These are phyloP conservation scores for Tetrao urogallus DNA, from an alignment of 2,113 vertebrate species.

Conservation along the genomic window DNA sequence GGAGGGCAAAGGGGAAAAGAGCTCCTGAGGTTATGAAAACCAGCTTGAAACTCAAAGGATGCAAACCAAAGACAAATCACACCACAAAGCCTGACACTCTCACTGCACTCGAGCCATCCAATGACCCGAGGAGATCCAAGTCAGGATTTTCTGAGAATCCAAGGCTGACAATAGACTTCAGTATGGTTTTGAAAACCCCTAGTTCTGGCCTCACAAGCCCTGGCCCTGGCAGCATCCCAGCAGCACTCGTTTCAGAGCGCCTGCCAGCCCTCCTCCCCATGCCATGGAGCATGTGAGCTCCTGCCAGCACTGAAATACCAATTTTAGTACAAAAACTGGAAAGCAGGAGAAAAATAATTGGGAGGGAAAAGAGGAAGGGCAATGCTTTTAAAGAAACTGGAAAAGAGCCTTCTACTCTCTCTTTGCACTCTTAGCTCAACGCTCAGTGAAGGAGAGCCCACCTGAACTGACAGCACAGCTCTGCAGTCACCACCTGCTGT, in stretches of 20 bases:
- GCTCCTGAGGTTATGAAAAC: not conserved
- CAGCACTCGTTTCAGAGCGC: fast-evolving
- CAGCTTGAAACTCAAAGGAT: not conserved
- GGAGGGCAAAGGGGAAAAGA: not conserved
- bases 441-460: not conserved
- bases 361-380: not conserved
- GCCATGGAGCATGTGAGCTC: fast-evolving
- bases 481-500: not conserved
- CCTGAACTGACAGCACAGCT: not conserved
- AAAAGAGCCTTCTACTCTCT: not conserved
- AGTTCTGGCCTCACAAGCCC: not conserved
- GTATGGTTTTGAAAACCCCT: not conserved
- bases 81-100: not conserved
- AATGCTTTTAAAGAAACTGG: not conserved
- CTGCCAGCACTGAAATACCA: not conserved
- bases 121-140: not conserved
- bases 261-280: not conserved
- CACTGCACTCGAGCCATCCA: fast-evolving
- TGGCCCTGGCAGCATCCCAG: fast-evolving
- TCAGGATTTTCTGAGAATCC: not conserved
- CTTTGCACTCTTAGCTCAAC: not conserved
- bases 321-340: not conserved
- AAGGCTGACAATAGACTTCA: not conserved
- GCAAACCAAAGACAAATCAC: not conserved
- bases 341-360: not conserved